These are phyloP conservation scores for Anoplophora glabripennis DNA, from an alignment of 1,140 invertebrate species.

Conservation along the genomic window DNA sequence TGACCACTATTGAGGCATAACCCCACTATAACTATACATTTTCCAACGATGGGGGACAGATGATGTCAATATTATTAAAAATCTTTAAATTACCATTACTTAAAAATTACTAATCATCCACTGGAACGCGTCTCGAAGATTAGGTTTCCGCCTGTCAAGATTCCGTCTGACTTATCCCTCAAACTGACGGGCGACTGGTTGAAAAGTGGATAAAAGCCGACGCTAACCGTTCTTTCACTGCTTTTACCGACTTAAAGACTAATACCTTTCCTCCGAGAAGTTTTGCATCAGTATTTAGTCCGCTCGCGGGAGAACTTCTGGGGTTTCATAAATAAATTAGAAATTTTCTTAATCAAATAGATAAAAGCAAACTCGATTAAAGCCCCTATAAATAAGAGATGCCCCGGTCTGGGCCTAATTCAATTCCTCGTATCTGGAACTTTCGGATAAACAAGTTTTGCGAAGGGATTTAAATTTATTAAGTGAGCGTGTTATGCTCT, in stretches of 20 bases:
- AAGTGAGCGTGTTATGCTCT: too few relatives aligned
- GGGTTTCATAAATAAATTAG: conserved; percentile 4
- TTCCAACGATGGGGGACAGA: too few relatives aligned
- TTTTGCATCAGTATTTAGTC: conserved; percentile 4
- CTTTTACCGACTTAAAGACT: not conserved
- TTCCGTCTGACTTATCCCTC: too few relatives aligned
- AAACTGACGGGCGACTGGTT: not conserved
- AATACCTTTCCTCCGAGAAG: not conserved
- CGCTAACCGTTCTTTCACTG: conserved; percentile 1
- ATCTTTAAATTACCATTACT: too few relatives aligned
- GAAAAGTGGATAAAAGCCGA: not conserved
- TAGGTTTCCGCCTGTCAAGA: too few relatives aligned
- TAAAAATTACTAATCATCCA: too few relatives aligned
- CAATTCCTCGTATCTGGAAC: not conserved
- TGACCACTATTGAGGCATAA: too few relatives aligned
- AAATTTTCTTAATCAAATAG: conserved; percentile 6
- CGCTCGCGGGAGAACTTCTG: not conserved
- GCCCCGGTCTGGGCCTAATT: not conserved
- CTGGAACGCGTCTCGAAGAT: too few relatives aligned
- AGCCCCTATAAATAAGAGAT: conserved; percentile 2
- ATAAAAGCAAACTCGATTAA: conserved; percentile 4
- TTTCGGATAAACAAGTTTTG: too few relatives aligned
- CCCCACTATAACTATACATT: too few relatives aligned
- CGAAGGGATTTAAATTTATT: too few relatives aligned
- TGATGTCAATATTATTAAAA: too few relatives aligned